Conservation (phyloP, 2,797 vertebrate genomes). For the Poecilia wingei region DNA sequence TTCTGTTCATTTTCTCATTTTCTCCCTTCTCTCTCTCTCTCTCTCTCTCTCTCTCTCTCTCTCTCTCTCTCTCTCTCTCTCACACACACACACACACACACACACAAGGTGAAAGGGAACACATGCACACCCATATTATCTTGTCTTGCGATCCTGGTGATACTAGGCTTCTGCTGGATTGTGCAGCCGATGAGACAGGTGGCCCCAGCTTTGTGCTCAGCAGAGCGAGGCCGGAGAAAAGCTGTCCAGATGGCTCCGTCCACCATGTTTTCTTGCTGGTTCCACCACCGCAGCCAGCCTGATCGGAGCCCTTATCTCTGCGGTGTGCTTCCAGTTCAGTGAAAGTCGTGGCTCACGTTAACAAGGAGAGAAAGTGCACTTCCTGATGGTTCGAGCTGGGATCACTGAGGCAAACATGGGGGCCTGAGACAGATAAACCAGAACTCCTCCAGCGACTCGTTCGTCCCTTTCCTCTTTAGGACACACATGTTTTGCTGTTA, state of each 20-base stretch:
- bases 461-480: conserved; percentile 56
- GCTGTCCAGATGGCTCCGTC: conserved; percentile 75
- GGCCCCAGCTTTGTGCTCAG: conserved; percentile 68
- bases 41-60: background rate
- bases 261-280: conserved; percentile 65
- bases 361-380: conserved; percentile 32
- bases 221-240: conserved; percentile 65
- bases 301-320: conserved; percentile 72
- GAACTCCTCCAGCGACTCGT: conserved; percentile 58
- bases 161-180: conserved; percentile 49
- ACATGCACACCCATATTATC: conserved; percentile 45
- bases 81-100: background rate
- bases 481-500: conserved; percentile 33
- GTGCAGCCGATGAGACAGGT: conserved; percentile 66
- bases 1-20: conserved; percentile 21
- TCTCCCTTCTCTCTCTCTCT: background rate
- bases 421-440: conserved; percentile 68
- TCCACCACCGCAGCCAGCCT: conserved; percentile 56
- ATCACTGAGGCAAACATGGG: conserved; percentile 63
- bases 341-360: conserved; percentile 67
- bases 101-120: conserved; percentile 21
- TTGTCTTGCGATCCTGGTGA: conserved; percentile 45
- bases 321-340: conserved; percentile 59
- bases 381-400: conserved; percentile 61
- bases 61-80: background rate